Evolutionary conservation across 2,113 vertebrate species (phyloP).

Genomic region (Microtus richardsoni): DNA sequence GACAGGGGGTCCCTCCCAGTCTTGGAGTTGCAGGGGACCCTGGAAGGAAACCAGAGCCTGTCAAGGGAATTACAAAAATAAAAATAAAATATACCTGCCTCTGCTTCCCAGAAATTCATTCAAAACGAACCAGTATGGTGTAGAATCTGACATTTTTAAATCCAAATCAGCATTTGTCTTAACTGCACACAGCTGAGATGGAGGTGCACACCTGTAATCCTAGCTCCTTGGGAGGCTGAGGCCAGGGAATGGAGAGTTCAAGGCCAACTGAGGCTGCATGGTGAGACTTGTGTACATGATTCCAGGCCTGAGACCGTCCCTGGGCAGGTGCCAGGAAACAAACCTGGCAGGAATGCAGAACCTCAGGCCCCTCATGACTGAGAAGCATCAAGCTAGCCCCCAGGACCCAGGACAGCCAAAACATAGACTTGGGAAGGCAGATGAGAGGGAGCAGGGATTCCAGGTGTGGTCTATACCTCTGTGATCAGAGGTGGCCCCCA

Average conservation of each 20-base stretch:
- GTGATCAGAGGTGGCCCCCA: background rate
- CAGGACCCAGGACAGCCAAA: fast-evolving
- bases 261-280: background rate
- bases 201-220: background rate
- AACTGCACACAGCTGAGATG: background rate
- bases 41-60: background rate
- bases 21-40: background rate
- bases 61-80: background rate
- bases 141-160: background rate
- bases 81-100: background rate
- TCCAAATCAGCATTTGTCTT: background rate
- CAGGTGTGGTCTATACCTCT: background rate
- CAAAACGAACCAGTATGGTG: background rate
- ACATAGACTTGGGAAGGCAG: background rate
- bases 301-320: background rate
- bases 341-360: background rate
- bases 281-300: background rate
- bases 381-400: background rate
- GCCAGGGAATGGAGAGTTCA: background rate
- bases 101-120: background rate
- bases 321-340: background rate
- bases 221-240: background rate
- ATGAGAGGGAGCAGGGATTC: background rate
- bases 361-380: background rate
- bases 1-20: background rate